These are phyloP conservation scores for Caenorhabditis sp. DNA, from an alignment of 2,888 invertebrate genomes.

Conservation along the genomic window DNA sequence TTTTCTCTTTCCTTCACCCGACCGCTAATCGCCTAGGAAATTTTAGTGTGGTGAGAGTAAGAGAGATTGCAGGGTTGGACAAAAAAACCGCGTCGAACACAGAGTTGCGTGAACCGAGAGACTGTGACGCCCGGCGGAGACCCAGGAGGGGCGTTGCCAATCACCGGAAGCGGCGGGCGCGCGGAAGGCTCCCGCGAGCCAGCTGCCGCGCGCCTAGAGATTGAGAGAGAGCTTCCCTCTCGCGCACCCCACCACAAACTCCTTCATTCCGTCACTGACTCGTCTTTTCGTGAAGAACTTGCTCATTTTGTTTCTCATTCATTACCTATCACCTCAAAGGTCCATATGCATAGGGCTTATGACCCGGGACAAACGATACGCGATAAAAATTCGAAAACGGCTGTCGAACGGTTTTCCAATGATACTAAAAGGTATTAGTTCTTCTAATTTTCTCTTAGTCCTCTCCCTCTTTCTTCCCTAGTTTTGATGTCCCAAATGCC, in stretches of 20 bases:
- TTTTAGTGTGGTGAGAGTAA: slow-evolving; percentile 22
- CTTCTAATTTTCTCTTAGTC: slow-evolving; percentile 1
- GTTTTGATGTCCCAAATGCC: no score
- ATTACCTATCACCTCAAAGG: slow-evolving; percentile 2
- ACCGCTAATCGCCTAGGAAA: slow-evolving; percentile 53
- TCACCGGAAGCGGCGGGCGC: slow-evolving; percentile 55
- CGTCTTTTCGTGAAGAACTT: slow-evolving; percentile 37
- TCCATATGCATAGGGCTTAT: slow-evolving; percentile 59
- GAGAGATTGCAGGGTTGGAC: slow-evolving; percentile 4
- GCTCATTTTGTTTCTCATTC: slow-evolving; percentile 27
- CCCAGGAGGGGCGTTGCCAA: slow-evolving; percentile 43
- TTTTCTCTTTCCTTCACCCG: not conserved
- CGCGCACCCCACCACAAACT: slow-evolving; percentile 41
- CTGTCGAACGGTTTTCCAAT: slow-evolving; percentile 35
- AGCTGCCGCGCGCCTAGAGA: slow-evolving; percentile 49
- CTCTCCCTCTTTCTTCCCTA: not conserved
- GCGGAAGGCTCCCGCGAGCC: slow-evolving; percentile 39
- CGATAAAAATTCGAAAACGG: slow-evolving; percentile 48
- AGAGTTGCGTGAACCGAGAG: slow-evolving; percentile 47
- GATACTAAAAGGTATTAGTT: slow-evolving; percentile 55
- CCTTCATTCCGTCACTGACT: slow-evolving; percentile 62
- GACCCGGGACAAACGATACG: slow-evolving; percentile 63
- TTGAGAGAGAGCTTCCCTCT: slow-evolving; percentile 21
- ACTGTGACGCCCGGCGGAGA: slow-evolving; percentile 18
- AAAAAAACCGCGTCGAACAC: slow-evolving; percentile 53